These are phyloP conservation scores for Gryon sp. DNA, from an alignment of 1,140 invertebrate species.

Conservation along the genomic window DNA sequence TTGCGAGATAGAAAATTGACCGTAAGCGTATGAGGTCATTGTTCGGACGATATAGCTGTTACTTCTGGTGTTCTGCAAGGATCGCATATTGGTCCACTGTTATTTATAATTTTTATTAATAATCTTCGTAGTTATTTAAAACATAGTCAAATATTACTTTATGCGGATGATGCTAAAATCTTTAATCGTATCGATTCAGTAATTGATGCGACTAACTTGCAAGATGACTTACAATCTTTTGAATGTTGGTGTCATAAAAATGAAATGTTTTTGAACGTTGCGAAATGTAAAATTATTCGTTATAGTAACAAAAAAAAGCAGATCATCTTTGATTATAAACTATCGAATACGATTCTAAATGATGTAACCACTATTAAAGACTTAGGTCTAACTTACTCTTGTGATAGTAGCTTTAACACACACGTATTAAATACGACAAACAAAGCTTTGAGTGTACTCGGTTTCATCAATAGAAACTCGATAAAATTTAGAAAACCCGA, in stretches of 20 bases:
- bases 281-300: background rate
- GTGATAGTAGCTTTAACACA: too few species aligned
- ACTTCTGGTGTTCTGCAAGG: constrained; percentile 12
- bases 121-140: background rate
- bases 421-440: too few species aligned
- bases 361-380: background rate
- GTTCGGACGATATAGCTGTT: background rate
- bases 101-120: constrained; percentile 24
- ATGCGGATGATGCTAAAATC: constrained; percentile 12
- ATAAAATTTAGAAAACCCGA: too few species aligned
- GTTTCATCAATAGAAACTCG: too few species aligned
- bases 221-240: too few species aligned
- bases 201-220: too few species aligned
- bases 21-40: background rate
- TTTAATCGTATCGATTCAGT: too few species aligned
- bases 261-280: background rate
- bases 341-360: background rate
- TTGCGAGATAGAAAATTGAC: background rate
- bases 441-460: too few species aligned
- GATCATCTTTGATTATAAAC: background rate
- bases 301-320: background rate
- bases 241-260: background rate
- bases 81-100: background rate
- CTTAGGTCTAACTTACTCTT: constrained; percentile 1
- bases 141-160: constrained; percentile 10